These are phyloP conservation scores for Microplitis deprimator DNA, from an alignment of 2,888 invertebrate genomes.

Conservation along the genomic window DNA sequence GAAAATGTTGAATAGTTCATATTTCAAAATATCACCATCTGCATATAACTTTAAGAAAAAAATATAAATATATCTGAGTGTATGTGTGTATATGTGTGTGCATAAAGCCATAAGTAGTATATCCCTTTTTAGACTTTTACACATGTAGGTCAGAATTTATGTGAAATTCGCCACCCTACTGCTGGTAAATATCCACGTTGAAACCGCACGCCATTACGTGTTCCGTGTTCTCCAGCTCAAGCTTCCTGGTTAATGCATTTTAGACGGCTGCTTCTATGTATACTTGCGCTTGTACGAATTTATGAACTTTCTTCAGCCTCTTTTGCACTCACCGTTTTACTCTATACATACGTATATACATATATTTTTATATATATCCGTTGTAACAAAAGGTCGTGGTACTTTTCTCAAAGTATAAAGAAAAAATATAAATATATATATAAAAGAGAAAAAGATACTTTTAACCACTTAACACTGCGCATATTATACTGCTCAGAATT, in stretches of 20 bases:
- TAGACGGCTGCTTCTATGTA: conserved; percentile 43
- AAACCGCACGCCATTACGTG: conserved; percentile 47
- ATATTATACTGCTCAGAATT: neutral
- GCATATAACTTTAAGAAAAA: neutral
- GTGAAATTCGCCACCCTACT: conserved; percentile 46
- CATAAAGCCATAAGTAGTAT: conserved; percentile 22
- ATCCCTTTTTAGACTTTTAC: conserved; percentile 42
- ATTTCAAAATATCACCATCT: neutral
- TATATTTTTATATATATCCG: conserved; percentile 3
- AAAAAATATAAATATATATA: neutral
- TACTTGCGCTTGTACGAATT: conserved; percentile 46
- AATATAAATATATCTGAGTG: too few relatives aligned
- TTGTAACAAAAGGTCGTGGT: conserved; percentile 23
- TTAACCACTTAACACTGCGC: conserved; percentile 24
- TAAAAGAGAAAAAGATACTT: conserved; percentile 6
- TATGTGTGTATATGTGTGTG: neutral
- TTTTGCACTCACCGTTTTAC: conserved; percentile 46
- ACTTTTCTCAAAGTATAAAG: conserved; percentile 17
- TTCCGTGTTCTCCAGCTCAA: conserved; percentile 43
- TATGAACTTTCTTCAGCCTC: conserved; percentile 53
- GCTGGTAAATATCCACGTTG: conserved; percentile 45
- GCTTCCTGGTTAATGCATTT: conserved; percentile 51
- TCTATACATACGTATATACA: conserved; percentile 23
- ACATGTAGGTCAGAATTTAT: conserved; percentile 52
- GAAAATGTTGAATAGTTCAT: neutral